A percentile compares a stretch with the other conserved stretches of the same genome.
Evolutionary conservation across 2,797 vertebrate species (phyloP).

Genomic region (Hafferia zeledoni): DNA sequence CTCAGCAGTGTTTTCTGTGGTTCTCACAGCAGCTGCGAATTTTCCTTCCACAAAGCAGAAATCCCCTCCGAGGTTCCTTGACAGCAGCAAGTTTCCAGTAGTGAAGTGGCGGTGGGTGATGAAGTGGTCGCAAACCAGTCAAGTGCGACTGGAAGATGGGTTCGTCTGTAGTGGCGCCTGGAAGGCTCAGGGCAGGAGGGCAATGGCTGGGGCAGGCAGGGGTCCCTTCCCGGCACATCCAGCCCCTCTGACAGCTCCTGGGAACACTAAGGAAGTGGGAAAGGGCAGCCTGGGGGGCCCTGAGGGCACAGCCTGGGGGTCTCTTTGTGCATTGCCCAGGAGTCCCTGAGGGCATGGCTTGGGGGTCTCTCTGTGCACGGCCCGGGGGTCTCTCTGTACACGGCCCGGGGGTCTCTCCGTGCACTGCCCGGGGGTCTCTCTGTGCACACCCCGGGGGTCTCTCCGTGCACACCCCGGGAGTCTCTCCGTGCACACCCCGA

Average conservation of each 20-base stretch:
- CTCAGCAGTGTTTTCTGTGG: neutral
- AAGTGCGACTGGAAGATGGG: neutral
- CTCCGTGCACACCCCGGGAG: too few species aligned
- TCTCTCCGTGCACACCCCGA: too few species aligned
- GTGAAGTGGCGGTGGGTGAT: fast-evolving
- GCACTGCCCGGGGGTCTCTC: too few species aligned
- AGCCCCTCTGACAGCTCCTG: neutral
- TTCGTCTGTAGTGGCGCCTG: neutral
- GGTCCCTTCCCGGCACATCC: neutral
- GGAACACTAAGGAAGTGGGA: neutral
- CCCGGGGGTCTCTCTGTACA: too few species aligned
- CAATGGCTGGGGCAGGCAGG: fast-evolving
- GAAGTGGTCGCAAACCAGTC: neutral
- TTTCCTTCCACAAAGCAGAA: neutral
- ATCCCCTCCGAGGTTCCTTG: neutral
- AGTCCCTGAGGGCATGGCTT: too few species aligned
- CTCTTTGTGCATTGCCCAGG: too few species aligned
- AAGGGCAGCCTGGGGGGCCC: neutral
- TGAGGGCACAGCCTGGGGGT: neutral
- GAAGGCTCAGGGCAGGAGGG: neutral
- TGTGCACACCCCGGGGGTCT: too few species aligned
- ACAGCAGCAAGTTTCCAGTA: neutral
- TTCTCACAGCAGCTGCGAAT: neutral
- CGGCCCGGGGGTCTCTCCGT: too few species aligned
- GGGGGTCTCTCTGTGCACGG: too few species aligned